Conservation (phyloP, 1,140 invertebrate species). For the Zaprionus taronus region DNA sequence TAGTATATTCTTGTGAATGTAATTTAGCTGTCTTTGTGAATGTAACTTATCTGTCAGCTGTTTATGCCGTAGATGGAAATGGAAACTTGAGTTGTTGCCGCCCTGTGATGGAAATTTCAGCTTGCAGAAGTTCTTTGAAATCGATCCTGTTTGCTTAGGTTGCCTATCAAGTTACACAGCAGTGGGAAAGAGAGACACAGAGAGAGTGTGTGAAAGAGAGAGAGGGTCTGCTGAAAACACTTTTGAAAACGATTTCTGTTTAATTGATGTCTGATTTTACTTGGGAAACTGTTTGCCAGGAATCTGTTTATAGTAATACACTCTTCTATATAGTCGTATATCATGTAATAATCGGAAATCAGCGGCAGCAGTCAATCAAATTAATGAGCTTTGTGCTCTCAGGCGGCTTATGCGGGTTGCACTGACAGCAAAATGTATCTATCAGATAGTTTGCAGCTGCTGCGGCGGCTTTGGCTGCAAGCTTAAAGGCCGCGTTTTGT, state of each 20-base stretch:
- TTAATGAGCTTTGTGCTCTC: slow-evolving; percentile 42
- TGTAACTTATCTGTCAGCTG: slow-evolving; percentile 6
- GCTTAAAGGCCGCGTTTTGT: slow-evolving; percentile 41
- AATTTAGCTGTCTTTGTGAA: slow-evolving; percentile 1
- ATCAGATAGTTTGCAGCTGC: slow-evolving; percentile 39
- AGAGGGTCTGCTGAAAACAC: neutral
- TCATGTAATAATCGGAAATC: slow-evolving; percentile 13
- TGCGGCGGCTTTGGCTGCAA: slow-evolving; percentile 6
- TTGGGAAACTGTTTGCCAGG: slow-evolving; percentile 11
- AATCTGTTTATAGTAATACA: neutral
- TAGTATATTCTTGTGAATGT: neutral
- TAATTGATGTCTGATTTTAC: neutral
- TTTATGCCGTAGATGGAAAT: neutral
- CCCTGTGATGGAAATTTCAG: neutral
- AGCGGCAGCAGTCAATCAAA: slow-evolving; percentile 45
- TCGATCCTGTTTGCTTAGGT: neutral
- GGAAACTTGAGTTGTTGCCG: neutral
- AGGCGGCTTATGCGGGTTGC: slow-evolving; percentile 43
- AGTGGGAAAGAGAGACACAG: neutral
- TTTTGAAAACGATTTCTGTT: neutral
- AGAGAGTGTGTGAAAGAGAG: neutral
- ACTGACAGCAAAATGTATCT: slow-evolving; percentile 35
- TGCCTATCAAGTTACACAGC: neutral
- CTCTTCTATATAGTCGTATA: neutral
- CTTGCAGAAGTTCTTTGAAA: slow-evolving; percentile 12